Conservation (phyloP, 92 coral and sea anemone genomes). For the Pocillopora grandis region DNA sequence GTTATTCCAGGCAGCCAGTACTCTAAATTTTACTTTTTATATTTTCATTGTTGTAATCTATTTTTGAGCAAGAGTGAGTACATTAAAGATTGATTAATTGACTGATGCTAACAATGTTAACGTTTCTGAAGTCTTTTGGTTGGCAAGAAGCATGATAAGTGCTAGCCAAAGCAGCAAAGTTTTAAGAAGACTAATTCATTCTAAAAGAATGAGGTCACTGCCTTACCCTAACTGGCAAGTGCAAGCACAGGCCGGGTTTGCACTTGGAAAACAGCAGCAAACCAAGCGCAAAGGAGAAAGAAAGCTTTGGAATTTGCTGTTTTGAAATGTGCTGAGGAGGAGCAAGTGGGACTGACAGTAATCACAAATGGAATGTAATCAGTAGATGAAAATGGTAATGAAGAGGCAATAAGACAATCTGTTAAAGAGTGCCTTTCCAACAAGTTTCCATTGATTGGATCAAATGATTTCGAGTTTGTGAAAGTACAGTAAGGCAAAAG, state of each 20-base stretch:
- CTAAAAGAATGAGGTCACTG: background rate
- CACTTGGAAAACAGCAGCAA: conserved; percentile 15
- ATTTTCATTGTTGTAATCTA: too few species aligned
- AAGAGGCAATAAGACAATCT: conserved; percentile 36
- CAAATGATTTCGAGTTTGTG: conserved; percentile 45
- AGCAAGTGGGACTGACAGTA: conserved; percentile 49
- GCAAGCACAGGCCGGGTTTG: conserved; percentile 20
- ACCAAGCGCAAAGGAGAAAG: conserved; percentile 32
- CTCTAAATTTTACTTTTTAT: too few species aligned
- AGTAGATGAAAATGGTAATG: conserved; percentile 46
- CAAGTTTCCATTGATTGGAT: conserved; percentile 32
- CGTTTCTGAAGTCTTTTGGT: conserved; percentile 18
- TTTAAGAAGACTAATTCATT: conserved; percentile 18
- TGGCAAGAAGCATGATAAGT: conserved; percentile 11
- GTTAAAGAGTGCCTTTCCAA: conserved; percentile 11
- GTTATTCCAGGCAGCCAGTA: too few species aligned
- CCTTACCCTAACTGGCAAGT: conserved; percentile 12
- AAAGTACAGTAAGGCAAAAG: conserved; percentile 45
- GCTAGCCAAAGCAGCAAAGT: conserved; percentile 21
- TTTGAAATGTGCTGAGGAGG: conserved; percentile 6
- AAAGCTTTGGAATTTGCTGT: conserved; percentile 50
- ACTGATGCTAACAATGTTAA: background rate
- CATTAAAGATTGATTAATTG: too few species aligned
- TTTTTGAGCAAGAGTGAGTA: too few species aligned
- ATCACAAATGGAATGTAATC: conserved; percentile 51